phyloP scores from a whole-genome alignment of 2,888 invertebrate species.

The Podabrus alpinus region DNA sequence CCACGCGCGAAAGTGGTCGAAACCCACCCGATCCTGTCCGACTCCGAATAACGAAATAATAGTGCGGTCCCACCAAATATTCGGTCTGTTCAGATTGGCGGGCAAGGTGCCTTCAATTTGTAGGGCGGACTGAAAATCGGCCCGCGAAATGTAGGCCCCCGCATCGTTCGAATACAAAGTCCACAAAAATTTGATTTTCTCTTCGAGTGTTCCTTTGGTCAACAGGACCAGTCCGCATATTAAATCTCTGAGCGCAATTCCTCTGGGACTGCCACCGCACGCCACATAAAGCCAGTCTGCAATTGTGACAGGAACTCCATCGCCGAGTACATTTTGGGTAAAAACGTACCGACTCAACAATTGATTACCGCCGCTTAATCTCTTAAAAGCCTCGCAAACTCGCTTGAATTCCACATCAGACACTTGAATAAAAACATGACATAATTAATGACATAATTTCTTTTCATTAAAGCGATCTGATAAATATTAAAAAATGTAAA shows the following conservation, averaged over 20 bases:
- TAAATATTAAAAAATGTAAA: slow-evolving; percentile 1
- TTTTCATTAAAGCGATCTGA: not conserved
- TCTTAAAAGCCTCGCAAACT: slow-evolving; percentile 85
- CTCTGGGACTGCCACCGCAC: slow-evolving; percentile 82
- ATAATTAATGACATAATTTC: not conserved
- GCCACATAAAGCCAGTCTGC: slow-evolving; percentile 83
- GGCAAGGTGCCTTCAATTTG: slow-evolving; percentile 59
- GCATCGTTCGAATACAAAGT: slow-evolving; percentile 83
- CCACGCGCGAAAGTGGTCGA: slow-evolving; percentile 81
- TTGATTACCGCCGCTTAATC: slow-evolving; percentile 73
- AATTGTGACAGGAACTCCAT: slow-evolving; percentile 80
- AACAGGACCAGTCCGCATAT: slow-evolving; percentile 85
- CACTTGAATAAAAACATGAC: slow-evolving; percentile 55
- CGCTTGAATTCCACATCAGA: slow-evolving; percentile 81
- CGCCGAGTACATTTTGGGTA: slow-evolving; percentile 83
- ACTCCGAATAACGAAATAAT: slow-evolving; percentile 51
- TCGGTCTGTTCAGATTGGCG: slow-evolving; percentile 37
- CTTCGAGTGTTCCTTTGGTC: slow-evolving; percentile 82
- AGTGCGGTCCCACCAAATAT: slow-evolving; percentile 52
- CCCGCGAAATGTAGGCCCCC: slow-evolving; percentile 72
- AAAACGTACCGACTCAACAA: slow-evolving; percentile 77
- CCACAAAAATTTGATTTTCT: slow-evolving; percentile 87
- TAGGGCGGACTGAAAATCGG: slow-evolving; percentile 71
- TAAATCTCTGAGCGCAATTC: slow-evolving; percentile 81
- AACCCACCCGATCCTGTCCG: slow-evolving; percentile 63